Conservation (phyloP, 2,888 invertebrate species). For the Cryptocephalus moraei region DNA sequence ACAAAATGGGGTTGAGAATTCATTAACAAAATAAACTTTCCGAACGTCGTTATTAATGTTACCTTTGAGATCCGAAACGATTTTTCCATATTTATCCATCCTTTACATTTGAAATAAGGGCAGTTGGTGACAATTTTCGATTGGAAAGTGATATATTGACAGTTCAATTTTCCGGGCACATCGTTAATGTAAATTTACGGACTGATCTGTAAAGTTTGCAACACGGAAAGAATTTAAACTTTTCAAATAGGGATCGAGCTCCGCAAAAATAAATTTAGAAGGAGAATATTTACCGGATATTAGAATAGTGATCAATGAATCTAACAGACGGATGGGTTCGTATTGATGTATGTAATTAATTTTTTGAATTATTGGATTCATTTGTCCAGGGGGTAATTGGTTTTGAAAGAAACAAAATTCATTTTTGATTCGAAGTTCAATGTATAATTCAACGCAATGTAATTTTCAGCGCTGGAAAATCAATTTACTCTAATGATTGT, state of each 20-base stretch:
- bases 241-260: conserved; percentile 15
- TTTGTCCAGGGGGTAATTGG: no score
- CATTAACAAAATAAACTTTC: no score
- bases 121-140: conserved; percentile 24
- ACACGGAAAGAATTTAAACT: conserved; percentile 23
- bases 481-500: no score
- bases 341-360: conserved; percentile 2
- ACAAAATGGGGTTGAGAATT: no score
- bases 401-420: no score
- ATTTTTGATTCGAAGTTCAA: no score
- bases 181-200: conserved; percentile 27
- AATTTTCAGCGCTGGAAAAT: no score
- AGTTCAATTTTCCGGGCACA: conserved; percentile 26
- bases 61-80: conserved; percentile 2
- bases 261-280: not conserved
- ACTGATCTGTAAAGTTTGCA: conserved; percentile 23
- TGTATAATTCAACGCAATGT: no score
- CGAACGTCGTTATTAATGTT: no score
- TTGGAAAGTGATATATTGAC: conserved; percentile 23
- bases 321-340: conserved; percentile 2
- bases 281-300: conserved; percentile 2
- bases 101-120: conserved; percentile 19
- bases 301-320: conserved; percentile 5
- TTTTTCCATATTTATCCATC: conserved; percentile 17
- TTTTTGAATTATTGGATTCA: no score